Base-by-base conservation (phyloP, 2,888 invertebrate genomes). In the Hyposoter dolosus region DNA sequence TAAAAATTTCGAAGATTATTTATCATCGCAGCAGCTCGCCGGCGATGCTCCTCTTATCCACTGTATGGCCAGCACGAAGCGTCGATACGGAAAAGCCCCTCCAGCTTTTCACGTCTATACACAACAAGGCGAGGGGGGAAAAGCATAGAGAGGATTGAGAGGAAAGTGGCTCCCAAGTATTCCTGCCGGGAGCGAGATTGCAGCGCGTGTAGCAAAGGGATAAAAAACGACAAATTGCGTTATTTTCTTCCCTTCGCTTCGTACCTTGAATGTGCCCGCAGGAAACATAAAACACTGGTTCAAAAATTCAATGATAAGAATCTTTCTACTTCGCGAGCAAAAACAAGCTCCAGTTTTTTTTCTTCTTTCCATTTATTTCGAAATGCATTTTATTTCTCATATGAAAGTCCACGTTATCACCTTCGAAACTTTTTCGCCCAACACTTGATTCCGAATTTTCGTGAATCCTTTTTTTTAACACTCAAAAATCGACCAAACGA, bases 1-100 rank as follows among this genome's bases (percentile, higher is more conserved):
- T 82, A 88, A 88, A 86, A 86, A 87, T 83, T 83, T 78, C 53
- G 75, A 35, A 77, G 82, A 78, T 84, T 88, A 87, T 88, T 87
- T 88, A 87, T 87, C 87, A 87, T 85, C 79, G 82, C 45, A 50
- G 74, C 17, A 56, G 74, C 32, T 72, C 56, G 35, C 83, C 63
- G 79, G 76, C 78, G 84, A 82, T 83, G 60, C 28, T 60, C 12
- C 82, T 76, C 77, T 84, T 75, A 68, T 77, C 80, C 80, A 69
- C 47, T 74, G 75, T 79, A 85, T 80, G 83, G 65, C 19, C 68
- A 72, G 74, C 82, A 45, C 75, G 83, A 76, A 72, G 47, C 72
- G 47, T 53, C 77, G 84, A 81, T 77, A 81, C 35, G 72, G 56
- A 63, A 65, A n/a, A 71, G 63, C 68, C 71, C 35, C 65, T 56